Conservation (phyloP, 2,888 invertebrate species). For the Philopedon plagiatum region DNA sequence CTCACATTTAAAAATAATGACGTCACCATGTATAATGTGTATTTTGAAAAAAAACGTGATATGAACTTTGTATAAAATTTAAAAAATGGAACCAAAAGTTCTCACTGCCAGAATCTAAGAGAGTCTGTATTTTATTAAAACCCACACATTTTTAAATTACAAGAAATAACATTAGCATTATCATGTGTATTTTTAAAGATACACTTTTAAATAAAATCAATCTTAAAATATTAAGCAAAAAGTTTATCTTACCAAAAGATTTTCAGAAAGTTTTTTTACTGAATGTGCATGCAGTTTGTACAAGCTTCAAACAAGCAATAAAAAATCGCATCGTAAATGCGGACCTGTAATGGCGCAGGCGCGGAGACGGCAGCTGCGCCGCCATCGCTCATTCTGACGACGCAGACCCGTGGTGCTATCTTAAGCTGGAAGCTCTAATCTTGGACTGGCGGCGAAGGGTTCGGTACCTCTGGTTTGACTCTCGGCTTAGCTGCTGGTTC, state of each 20-base stretch:
- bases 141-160: too few species aligned
- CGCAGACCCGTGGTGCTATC: conserved; percentile 51
- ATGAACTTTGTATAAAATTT: too few species aligned
- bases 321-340: conserved; percentile 52
- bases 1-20: too few species aligned
- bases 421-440: conserved; percentile 51
- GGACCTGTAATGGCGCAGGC: conserved; percentile 70
- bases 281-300: conserved; percentile 47
- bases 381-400: conserved; percentile 68
- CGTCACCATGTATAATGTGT: too few species aligned
- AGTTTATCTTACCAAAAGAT: neutral
- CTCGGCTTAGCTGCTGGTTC: conserved; percentile 53
- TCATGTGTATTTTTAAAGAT: too few species aligned
- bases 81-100: too few species aligned
- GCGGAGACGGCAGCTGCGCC: conserved; percentile 69
- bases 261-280: neutral
- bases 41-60: too few species aligned
- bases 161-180: too few species aligned
- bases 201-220: neutral
- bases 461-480: conserved; percentile 57
- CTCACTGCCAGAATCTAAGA: too few species aligned
- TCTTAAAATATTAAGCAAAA: neutral
- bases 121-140: too few species aligned
- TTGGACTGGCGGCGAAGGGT: conserved; percentile 53
- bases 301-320: conserved; percentile 40